Evolutionary conservation across 1,140 invertebrate genomes (phyloP), one percentile per base, ranked within the genome.

Genomic region (Scaptomyza graminum): DNA sequence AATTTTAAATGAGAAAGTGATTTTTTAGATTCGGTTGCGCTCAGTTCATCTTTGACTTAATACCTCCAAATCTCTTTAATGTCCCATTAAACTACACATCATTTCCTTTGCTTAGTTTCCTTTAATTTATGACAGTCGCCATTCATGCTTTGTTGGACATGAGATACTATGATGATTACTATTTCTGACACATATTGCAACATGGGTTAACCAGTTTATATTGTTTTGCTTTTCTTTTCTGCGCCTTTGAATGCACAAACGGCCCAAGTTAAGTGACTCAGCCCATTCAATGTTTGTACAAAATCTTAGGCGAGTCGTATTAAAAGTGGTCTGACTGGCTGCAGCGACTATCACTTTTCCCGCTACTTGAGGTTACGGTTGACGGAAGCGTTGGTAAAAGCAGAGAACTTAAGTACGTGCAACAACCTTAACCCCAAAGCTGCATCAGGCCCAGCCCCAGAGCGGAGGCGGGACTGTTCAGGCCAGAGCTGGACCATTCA

Each of bases 381-480:
- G 82, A 82, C 82, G 82, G 82, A 85, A 85, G 67, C 73, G 60
- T 66, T 39, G 37, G 2, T 12, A 39, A 39, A 59, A 47, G 76
- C 64, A 80, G 79, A 80, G 79, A 88, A 88, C 82, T 72, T 70
- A 82, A 88, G 82, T 88, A 88, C 79, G 84, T 78, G 75, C 67
- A 76, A 87, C 83, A 88, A 88, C 83, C 83, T 88, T 88, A 88
- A 88, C 83, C 83, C 76, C 77, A 89, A 83, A 88, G 77, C 77
- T 22, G 18, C 13, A 31, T 25, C 31, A 49, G 59, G 55, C 51
- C 44, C 44, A 43, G 60, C 2, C 13, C 13, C n/a, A 2, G 11
- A 12, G n/a, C 16, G 18, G 52, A 31, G 18, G 18, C 18, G 18
- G 18, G 18, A 22, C 18, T 2, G 18, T 22, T 22, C 1, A 1